Conservation (phyloP, 2,888 invertebrate genomes). For the Microdon myrmicae region DNA sequence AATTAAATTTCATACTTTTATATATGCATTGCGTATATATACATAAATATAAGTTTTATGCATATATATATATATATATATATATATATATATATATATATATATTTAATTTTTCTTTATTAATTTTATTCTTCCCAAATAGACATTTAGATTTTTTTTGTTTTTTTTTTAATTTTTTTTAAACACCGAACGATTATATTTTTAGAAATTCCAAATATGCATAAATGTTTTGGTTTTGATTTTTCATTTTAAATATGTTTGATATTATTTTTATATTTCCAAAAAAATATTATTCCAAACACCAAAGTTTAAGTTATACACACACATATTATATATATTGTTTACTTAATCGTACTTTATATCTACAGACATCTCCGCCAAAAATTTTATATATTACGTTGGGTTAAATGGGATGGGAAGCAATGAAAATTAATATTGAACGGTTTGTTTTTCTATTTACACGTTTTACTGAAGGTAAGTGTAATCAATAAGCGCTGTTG, state of each 20-base stretch:
- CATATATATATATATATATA: conserved; percentile 30
- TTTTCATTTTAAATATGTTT: conserved; percentile 23
- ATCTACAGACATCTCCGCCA: conserved; percentile 28
- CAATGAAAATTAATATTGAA: conserved; percentile 37
- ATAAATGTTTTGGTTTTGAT: conserved; percentile 16
- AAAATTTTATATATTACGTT: conserved; percentile 17
- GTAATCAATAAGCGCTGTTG: conserved; percentile 39
- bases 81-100: conserved; percentile 19
- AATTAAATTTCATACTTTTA: conserved; percentile 21
- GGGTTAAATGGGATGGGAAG: conserved; percentile 1
- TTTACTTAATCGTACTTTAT: conserved; percentile 18
- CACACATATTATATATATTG: conserved; percentile 35
- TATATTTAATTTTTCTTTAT: conserved; percentile 41
- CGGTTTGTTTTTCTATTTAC: conserved; percentile 19
- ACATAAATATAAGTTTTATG: conserved; percentile 53
- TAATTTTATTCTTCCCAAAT: conserved; percentile 51
- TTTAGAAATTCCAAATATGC: conserved; percentile 6
- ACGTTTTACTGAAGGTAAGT: no score
- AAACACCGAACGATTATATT: conserved; percentile 50
- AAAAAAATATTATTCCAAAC: conserved; percentile 47
- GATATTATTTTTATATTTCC: conserved; percentile 8
- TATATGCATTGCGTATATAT: conserved; percentile 54
- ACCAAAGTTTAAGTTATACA: conserved; percentile 38
- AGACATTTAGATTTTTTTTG: conserved; percentile 47
- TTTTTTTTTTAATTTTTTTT: conserved; percentile 16